Base-by-base conservation (phyloP, 2,888 invertebrate genomes). In the Drosophila colorata region DNA sequence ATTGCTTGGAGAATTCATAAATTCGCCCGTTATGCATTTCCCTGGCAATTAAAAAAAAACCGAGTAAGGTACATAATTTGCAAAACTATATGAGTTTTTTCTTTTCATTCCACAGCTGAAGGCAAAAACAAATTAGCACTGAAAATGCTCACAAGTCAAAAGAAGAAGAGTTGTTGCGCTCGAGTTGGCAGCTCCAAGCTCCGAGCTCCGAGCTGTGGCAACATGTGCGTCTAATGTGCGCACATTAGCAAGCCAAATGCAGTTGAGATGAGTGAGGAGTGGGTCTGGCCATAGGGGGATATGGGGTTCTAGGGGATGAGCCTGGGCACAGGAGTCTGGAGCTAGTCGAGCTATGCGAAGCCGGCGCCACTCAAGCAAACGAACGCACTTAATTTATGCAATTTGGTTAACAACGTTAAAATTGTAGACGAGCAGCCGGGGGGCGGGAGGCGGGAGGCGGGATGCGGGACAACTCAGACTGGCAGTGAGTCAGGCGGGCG, bases 331-430 rank as follows among this genome's bases (percentile, higher is more conserved):
- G 70, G 56, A 71, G 67, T 41, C 51, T 55, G 57, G 9, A 66
- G 69, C 66, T 65, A 68, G 84, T 41, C 52, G 59, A 69, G 72
- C 57, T 63, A 68, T 64, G 80, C 63, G 63, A 76, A 76, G 77
- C 79, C 72, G 68, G 60, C 69, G 81, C 78, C 86, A 87, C 81
- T 88, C 84, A 80, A 85, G 81, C 87, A 87, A 78, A 80, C 88
- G 87, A 87, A 87, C 86, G 87, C 90, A 89, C 90, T 90, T 91
- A 91, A 90, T 90, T 89, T 90, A 89, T 88, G 90, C 90, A 91
- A 91, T 91, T 91, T 90, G 88, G 87, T 89, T 90, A 90, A 90
- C 90, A 90, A 89, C 90, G 85, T 87, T 89, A 80, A 85, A 88
- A 89, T 89, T 87, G 87, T 80, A 87, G 85, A 82, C 77, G 57